Base-by-base conservation (phyloP, 2,113 vertebrate species). In the Salminus brasiliensis region DNA sequence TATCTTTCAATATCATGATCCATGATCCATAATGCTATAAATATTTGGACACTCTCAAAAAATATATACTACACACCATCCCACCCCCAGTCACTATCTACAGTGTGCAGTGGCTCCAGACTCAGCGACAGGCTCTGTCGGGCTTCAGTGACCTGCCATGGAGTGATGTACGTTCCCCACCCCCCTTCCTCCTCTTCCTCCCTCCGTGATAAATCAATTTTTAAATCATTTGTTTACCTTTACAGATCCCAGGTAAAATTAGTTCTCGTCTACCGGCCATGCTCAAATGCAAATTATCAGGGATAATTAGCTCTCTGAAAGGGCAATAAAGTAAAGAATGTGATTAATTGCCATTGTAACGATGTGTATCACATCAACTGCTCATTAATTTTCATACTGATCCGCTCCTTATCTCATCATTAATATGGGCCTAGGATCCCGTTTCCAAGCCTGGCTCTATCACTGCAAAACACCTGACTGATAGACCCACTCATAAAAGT, bases 321-420 rank as follows among this genome's bases (percentile, higher is more conserved):
- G 71, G 29, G 43, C 60, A 41, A 63, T 70, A 74, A 75, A 57
- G 60, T 59, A 78, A 57, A 57, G 41, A 62, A n/a, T 45, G 62
- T 84, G 78, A 84, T 84, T 84, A 84, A 84, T 77, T 73, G 62
- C 62, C n/a, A 69, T 73, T 80, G 82, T 84, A 84, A 80, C 65
- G 78, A 84, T 79, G 62, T 60, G 73, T 77, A 73, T 80, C 82
- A 68, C 23, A 53, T 52, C 80, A 76, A 76, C 76, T 47, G 15
- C 69, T 77, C 68, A 53, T 76, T 62, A 76, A 84, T 78, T 81
- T 34, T 81, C 68, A 62, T 43, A 73, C 68, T 78, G 71, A 77
- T 84, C 63, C 9, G 29, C 69, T 62, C 60, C 69, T 76, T 72
- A 83, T 83, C 73, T 72, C 52, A 43, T 76, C 43, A 80, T 76